These are phyloP conservation scores for Mastomys coucha DNA, from an alignment of 2,113 vertebrate species.

Conservation along the genomic window DNA sequence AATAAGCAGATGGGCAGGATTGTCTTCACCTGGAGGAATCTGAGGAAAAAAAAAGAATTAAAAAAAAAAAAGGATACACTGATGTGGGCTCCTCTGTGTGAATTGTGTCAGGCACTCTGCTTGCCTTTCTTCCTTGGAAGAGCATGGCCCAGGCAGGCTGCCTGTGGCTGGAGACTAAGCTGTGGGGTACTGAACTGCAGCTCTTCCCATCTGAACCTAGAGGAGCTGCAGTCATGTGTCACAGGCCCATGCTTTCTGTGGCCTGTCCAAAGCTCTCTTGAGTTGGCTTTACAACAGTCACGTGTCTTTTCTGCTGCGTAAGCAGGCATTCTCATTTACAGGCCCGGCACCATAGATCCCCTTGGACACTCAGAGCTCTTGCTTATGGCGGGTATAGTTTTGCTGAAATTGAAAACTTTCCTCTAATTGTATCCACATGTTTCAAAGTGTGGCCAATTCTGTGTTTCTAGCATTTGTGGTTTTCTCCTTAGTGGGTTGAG, in stretches of 20 bases:
- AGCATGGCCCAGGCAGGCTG: not conserved
- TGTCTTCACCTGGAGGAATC: not conserved
- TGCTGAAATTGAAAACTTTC: slow-evolving; percentile 71
- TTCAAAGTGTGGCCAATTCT: slow-evolving; percentile 43
- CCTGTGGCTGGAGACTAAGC: not conserved
- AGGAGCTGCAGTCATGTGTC: not conserved
- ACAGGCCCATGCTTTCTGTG: not conserved
- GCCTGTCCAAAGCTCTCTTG: slow-evolving; percentile 1
- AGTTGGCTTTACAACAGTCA: not conserved
- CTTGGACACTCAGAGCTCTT: not conserved
- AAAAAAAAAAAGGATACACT: not conserved
- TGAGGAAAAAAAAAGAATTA: not conserved
- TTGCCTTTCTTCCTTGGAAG: not conserved
- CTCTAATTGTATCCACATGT: slow-evolving; percentile 72
- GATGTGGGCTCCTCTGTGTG: not conserved
- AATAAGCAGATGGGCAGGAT: not conserved
- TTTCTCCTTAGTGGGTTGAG: slow-evolving; percentile 44
- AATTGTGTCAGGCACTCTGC: not conserved
- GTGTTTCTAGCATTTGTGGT: slow-evolving; percentile 33
- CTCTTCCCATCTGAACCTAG: not conserved
- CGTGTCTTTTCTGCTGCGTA: slow-evolving; percentile 65
- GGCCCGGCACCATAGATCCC: not conserved
- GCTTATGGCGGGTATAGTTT: slow-evolving; percentile 50
- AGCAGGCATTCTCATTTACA: slow-evolving; percentile 53
- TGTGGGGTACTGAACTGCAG: not conserved